These are phyloP conservation scores for Zoanthus sansibaricus DNA, from an alignment of 92 coral and sea anemone species.

Conservation along the genomic window DNA sequence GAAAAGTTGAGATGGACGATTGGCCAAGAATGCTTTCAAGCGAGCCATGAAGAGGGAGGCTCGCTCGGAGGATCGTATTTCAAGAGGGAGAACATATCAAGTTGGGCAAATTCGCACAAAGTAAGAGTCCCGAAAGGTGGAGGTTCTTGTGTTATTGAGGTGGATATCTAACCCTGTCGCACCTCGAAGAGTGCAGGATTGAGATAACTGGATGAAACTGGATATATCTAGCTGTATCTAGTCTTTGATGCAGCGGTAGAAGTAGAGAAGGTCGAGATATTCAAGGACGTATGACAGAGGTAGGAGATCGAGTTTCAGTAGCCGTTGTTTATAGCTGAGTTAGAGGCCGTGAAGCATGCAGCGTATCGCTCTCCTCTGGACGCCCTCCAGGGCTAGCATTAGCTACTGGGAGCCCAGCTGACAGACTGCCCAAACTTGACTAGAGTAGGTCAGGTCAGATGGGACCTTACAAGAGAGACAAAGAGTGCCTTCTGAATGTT, in stretches of 20 bases:
- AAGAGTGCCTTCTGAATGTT: slow-evolving; percentile 15
- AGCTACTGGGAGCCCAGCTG: slow-evolving; percentile 17
- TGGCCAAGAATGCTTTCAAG: no score
- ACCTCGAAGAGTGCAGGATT: no score
- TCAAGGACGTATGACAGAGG: slow-evolving; percentile 24
- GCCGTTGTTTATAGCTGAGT: background rate
- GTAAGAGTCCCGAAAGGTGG: no score
- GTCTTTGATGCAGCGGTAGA: slow-evolving; percentile 24
- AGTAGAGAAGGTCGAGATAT: slow-evolving; percentile 26
- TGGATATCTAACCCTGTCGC: no score
- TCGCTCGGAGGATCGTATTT: no score
- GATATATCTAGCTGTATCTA: background rate
- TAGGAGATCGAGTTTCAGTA: slow-evolving; percentile 13
- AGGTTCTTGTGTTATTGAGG: no score
- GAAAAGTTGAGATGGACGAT: no score
- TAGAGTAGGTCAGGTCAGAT: slow-evolving; percentile 2
- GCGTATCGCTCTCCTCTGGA: background rate
- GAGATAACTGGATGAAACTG: no score
- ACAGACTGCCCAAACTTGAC: slow-evolving; percentile 30
- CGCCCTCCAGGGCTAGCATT: slow-evolving; percentile 16
- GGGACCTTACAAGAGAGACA: slow-evolving; percentile 26
- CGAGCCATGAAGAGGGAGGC: no score
- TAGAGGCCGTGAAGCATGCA: background rate
- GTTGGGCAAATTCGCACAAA: no score
- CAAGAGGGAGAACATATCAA: no score